Conservation (phyloP, 2,113 vertebrate species). For the Edolisoma coerulescens region DNA sequence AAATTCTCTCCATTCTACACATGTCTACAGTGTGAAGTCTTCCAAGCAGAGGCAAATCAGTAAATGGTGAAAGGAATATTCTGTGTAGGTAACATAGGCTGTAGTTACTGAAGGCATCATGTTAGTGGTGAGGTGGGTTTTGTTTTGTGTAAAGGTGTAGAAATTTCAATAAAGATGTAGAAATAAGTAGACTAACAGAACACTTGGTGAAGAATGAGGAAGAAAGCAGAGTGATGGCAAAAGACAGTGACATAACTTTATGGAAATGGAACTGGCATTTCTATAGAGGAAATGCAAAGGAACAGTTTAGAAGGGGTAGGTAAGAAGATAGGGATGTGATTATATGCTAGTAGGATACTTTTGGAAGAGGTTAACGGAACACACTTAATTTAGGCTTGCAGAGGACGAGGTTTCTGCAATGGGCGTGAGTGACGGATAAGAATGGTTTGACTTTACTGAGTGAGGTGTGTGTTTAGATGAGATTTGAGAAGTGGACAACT, state of each 20-base stretch:
- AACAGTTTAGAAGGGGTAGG: not conserved
- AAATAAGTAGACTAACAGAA: not conserved
- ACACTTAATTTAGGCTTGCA: not conserved
- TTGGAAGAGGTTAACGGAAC: not conserved
- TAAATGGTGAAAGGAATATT: not conserved
- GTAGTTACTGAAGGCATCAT: not conserved
- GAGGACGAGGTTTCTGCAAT: not conserved
- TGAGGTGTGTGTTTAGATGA: not conserved
- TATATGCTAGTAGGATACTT: not conserved
- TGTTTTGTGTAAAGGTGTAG: not conserved
- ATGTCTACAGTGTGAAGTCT: not conserved
- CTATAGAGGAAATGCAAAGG: not conserved
- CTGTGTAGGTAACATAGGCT: not conserved
- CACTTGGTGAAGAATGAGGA: not conserved
- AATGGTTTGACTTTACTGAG: not conserved
- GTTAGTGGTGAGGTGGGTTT: not conserved
- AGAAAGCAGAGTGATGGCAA: not conserved
- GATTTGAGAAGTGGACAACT: not conserved
- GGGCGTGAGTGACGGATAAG: not conserved
- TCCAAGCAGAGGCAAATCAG: not conserved
- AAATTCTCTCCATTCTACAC: not conserved
- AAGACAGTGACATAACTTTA: not conserved
- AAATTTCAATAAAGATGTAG: not conserved
- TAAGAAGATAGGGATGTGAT: not conserved
- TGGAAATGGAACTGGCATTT: not conserved